Conservation (phyloP, 2,797 vertebrate genomes). For the Acropternis orthonyx region DNA sequence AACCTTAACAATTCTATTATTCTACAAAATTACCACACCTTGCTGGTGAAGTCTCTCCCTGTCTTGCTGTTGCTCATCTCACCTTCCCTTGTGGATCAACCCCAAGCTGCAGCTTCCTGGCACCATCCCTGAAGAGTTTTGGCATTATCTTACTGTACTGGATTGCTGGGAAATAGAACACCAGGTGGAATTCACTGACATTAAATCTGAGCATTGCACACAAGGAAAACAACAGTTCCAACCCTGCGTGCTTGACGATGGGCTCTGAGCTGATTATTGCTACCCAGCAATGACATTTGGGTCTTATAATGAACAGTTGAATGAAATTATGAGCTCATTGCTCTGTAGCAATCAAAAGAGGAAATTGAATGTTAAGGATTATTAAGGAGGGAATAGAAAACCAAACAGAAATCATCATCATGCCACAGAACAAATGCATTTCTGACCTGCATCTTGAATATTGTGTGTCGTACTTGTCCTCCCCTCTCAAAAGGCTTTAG, state of each 20-base stretch:
- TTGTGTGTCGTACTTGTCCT: neutral
- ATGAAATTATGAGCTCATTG: constrained; percentile 56
- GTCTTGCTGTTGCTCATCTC: neutral
- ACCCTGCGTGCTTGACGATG: neutral
- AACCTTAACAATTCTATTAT: neutral
- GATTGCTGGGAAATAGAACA: neutral
- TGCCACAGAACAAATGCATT: neutral
- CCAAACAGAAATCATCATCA: constrained; percentile 21
- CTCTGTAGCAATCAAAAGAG: constrained; percentile 35
- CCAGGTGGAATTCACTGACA: neutral
- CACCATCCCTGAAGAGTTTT: neutral
- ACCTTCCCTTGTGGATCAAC: neutral
- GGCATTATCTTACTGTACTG: neutral
- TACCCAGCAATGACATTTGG: constrained; percentile 48
- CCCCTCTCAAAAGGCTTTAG: neutral
- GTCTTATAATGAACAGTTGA: constrained; percentile 48
- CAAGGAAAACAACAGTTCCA: neutral
- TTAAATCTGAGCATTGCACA: neutral
- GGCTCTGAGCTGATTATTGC: constrained; percentile 38
- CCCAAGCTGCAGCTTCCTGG: neutral
- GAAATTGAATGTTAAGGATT: constrained; percentile 57
- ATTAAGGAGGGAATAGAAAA: constrained; percentile 58
- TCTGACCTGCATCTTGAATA: neutral
- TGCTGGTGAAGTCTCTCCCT: neutral
- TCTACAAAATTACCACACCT: neutral